phyloP scores from a whole-genome alignment of 2,113 vertebrate genomes.

The Puffinus mauretanicus region DNA sequence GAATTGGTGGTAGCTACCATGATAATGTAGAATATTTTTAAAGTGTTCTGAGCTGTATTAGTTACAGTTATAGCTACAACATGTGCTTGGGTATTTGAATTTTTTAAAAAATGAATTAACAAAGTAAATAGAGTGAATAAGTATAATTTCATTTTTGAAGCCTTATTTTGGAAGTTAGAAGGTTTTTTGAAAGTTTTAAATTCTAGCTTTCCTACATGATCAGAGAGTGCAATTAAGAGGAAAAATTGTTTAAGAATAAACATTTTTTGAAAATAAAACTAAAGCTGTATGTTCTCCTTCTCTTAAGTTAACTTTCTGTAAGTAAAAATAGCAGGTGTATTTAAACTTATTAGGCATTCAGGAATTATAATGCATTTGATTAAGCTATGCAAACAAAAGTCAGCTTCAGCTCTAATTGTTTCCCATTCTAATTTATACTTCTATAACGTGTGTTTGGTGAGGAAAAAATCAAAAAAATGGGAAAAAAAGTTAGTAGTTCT shows the following conservation, averaged over 20 bases:
- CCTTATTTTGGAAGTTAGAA: neutral
- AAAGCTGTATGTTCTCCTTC: neutral
- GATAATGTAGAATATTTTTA: neutral
- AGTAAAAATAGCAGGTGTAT: neutral
- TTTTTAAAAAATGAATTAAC: neutral
- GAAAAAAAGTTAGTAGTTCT: neutral
- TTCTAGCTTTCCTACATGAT: neutral
- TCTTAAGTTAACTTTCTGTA: neutral
- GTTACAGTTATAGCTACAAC: neutral
- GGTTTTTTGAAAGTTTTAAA: neutral
- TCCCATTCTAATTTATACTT: neutral
- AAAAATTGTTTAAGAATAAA: neutral
- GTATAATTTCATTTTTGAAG: neutral
- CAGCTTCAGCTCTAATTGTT: neutral
- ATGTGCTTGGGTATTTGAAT: neutral
- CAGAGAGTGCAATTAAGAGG: neutral
- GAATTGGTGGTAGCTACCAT: neutral
- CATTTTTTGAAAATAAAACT: neutral
- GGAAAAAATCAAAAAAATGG: rapidly evolving
- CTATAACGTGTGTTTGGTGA: neutral
- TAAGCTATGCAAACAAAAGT: neutral
- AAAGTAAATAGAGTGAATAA: neutral
- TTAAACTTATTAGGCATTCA: neutral
- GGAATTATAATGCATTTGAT: neutral
- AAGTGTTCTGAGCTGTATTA: neutral